Conservation (phyloP, 2,113 vertebrate genomes). For the Indicator maculatus region DNA sequence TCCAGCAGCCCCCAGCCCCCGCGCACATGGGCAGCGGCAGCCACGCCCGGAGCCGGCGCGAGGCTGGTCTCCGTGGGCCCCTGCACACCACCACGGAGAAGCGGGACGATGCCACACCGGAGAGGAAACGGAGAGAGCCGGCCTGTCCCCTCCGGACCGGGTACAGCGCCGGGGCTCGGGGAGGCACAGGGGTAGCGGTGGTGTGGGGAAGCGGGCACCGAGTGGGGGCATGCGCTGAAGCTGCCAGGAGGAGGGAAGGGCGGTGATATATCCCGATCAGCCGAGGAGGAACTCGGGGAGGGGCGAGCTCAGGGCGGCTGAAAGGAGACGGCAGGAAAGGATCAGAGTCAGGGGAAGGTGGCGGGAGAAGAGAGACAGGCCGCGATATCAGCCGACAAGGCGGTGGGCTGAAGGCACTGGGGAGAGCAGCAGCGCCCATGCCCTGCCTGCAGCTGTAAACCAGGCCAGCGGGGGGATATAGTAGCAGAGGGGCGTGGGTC, state of each 20-base stretch:
- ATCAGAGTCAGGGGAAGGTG: too few relatives aligned
- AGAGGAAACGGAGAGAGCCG: too few relatives aligned
- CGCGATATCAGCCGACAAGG: neutral
- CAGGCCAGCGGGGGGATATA: neutral
- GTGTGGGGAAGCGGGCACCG: too few relatives aligned
- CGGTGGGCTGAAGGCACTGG: neutral
- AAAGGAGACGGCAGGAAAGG: neutral
- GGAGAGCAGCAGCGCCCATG: neutral
- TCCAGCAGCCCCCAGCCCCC: neutral
- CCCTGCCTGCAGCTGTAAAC: neutral
- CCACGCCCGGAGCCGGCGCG: neutral
- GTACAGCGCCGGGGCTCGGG: neutral
- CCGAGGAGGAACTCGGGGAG: neutral
- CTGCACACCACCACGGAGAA: neutral
- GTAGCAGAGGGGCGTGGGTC: neutral
- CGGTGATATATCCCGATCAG: neutral
- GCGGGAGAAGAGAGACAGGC: neutral
- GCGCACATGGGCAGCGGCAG: neutral
- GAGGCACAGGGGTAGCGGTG: too few relatives aligned
- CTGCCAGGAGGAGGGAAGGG: neutral
- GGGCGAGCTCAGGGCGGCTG: neutral
- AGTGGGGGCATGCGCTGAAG: neutral
- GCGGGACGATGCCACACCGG: neutral
- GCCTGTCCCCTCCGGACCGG: neutral
- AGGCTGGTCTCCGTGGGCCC: neutral